Conservation (phyloP, 1,140 invertebrate species). For the Penaeus indicus region DNA sequence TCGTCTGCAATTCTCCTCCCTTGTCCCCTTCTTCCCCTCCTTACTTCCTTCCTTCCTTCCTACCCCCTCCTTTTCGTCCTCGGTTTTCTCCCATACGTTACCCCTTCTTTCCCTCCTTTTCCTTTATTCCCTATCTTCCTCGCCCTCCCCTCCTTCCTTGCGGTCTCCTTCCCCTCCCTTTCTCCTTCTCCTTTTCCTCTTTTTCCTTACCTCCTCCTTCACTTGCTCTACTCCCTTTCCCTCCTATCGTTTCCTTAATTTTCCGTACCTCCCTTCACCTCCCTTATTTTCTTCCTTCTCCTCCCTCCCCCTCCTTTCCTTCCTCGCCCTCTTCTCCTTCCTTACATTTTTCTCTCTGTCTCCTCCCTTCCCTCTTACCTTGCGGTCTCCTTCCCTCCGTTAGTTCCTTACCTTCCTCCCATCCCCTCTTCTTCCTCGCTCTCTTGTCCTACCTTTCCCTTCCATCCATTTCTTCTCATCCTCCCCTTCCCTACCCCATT, state of each 20-base stretch:
- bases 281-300: background rate
- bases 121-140: background rate
- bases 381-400: background rate
- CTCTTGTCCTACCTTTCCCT: too few relatives aligned
- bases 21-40: background rate
- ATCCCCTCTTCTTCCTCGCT: too few relatives aligned
- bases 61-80: too few relatives aligned
- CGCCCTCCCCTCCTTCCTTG: too few relatives aligned
- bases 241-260: too few relatives aligned
- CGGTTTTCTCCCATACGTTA: background rate
- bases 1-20: background rate
- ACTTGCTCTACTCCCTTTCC: too few relatives aligned
- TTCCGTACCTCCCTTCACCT: background rate
- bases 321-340: background rate
- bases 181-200: background rate
- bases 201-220: background rate
- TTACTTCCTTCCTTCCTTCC: background rate
- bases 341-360: background rate
- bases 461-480: too few relatives aligned
- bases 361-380: background rate
- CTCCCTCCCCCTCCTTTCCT: background rate
- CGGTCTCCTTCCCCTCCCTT: background rate
- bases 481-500: too few relatives aligned
- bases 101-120: background rate
- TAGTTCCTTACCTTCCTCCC: too few relatives aligned